Percentiles rank a stretch among this genome's conserved stretches.
These are phyloP conservation scores for Archaeoteleia sp. DNA, from an alignment of 2,888 invertebrate genomes.

Conservation along the genomic window DNA sequence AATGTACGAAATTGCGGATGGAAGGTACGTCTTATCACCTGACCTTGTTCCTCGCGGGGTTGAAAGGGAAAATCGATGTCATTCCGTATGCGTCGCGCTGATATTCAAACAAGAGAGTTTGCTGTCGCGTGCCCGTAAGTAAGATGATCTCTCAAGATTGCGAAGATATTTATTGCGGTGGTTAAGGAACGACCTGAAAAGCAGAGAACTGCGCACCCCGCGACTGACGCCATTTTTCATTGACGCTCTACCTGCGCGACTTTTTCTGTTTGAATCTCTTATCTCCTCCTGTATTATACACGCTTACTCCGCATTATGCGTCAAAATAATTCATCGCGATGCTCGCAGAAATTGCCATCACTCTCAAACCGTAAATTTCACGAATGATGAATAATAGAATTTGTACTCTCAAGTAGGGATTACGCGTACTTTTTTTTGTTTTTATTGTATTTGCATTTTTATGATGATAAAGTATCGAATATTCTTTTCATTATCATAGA, in stretches of 20 bases:
- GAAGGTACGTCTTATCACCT: background rate
- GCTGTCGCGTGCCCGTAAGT: background rate
- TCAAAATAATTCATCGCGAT: no score
- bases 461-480: no score
- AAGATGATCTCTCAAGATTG: conserved; percentile 1
- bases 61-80: background rate
- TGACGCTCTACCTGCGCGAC: background rate
- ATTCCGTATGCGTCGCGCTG: background rate
- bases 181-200: conserved; percentile 1
- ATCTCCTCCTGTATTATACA: background rate
- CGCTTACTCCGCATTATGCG: no score
- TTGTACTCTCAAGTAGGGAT: no score
- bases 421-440: no score
- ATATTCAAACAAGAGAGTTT: conserved; percentile 1
- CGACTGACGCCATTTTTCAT: background rate
- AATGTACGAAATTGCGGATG: no score
- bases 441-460: no score
- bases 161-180: background rate
- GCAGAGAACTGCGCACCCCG: background rate
- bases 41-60: background rate
- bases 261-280: background rate
- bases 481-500: no score
- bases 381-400: no score
- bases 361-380: no score
- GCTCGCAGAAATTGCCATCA: no score